Percentiles rank a stretch among this genome's conserved stretches.
phyloP scores from a whole-genome alignment of 2,113 vertebrate genomes.

The Crocuta crocuta region DNA sequence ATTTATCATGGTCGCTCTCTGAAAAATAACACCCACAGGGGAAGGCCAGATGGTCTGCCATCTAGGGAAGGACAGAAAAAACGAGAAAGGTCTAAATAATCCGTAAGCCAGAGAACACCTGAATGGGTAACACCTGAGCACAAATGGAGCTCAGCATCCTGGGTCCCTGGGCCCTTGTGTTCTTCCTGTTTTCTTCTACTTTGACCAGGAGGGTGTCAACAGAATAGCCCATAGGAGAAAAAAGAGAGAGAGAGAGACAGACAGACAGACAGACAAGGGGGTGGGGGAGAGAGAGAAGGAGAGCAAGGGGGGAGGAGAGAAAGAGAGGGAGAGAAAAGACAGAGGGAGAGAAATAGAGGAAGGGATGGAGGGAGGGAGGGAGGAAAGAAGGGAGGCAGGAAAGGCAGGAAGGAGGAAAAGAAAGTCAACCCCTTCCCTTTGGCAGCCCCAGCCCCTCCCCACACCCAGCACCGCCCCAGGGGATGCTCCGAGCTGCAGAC shows the following conservation, averaged over 20 bases:
- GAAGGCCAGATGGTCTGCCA: conserved; percentile 9
- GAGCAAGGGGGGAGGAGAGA: background rate
- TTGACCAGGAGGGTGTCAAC: background rate
- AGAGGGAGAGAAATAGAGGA: background rate
- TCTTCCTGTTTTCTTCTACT: background rate
- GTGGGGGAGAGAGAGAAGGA: too few species aligned
- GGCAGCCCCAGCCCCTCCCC: background rate
- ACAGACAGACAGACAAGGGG: too few species aligned
- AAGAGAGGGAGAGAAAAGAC: too few species aligned
- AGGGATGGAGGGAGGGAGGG: background rate
- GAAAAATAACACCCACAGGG: conserved; percentile 14
- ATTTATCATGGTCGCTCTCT: conserved; percentile 47
- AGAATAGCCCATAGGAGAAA: background rate
- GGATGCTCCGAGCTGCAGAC: background rate
- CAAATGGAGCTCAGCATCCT: accelerated
- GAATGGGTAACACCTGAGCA: background rate
- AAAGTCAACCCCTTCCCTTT: background rate
- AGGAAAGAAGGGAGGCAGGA: background rate
- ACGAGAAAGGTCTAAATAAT: background rate
- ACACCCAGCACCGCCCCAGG: background rate
- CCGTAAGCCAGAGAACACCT: background rate
- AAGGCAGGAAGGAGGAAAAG: background rate
- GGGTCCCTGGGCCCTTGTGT: background rate
- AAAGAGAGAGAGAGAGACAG: background rate
- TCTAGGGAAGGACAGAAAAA: background rate